phyloP scores from a whole-genome alignment of 2,113 vertebrate species.

The Salvelinus namaycush region DNA sequence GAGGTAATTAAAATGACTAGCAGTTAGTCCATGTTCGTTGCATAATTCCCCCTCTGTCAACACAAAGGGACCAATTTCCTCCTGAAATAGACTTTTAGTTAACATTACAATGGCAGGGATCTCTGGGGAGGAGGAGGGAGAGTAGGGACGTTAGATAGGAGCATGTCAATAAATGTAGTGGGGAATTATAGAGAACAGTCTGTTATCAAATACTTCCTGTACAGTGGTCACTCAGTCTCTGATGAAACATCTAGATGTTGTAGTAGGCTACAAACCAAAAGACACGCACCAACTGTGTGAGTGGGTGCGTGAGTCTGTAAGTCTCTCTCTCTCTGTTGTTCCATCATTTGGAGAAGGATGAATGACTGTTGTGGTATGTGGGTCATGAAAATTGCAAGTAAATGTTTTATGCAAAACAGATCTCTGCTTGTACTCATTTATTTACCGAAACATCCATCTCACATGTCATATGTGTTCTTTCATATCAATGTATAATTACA shows the following conservation, averaged over 20 bases:
- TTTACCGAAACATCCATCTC: background rate
- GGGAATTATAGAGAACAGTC: constrained; percentile 32
- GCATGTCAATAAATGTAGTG: constrained; percentile 66
- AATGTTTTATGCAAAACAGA: background rate
- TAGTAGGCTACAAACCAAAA: too few relatives aligned
- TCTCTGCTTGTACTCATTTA: background rate
- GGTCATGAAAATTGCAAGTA: background rate
- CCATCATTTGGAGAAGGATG: background rate
- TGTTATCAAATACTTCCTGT: background rate
- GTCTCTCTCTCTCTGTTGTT: background rate
- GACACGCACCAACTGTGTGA: too few relatives aligned
- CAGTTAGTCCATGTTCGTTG: constrained; percentile 56
- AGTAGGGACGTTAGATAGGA: constrained; percentile 38
- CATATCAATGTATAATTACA: background rate
- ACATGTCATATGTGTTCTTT: background rate
- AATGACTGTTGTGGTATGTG: background rate
- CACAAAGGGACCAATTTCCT: constrained; percentile 76
- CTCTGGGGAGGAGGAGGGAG: constrained; percentile 54
- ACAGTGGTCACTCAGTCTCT: background rate
- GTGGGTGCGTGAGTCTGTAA: too few relatives aligned
- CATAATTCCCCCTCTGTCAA: constrained; percentile 61
- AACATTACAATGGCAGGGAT: constrained; percentile 56
- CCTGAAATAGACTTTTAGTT: constrained; percentile 61
- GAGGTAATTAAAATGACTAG: constrained; percentile 71
- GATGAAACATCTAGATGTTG: background rate